Conservation (phyloP, 2,888 invertebrate species). For the Hedya salicella region DNA sequence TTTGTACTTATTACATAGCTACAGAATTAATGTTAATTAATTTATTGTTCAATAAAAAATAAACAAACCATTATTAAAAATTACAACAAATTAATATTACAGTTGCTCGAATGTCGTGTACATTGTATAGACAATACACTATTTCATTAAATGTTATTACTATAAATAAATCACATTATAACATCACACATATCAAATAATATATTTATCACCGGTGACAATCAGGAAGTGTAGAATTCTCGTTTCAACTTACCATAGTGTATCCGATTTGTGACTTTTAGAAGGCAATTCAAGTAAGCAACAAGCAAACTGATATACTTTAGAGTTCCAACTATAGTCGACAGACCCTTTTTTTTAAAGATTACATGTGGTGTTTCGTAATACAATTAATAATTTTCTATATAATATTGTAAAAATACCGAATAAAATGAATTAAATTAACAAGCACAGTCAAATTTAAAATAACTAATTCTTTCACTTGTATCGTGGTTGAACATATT, state of each 20-base stretch:
- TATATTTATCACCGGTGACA: neutral
- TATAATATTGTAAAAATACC: no score
- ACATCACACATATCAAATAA: constrained; percentile 15
- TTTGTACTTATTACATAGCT: no score
- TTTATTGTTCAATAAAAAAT: neutral
- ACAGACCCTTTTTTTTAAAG: no score
- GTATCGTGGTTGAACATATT: no score
- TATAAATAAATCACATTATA: constrained; percentile 31
- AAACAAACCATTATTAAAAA: neutral
- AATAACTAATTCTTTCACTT: no score
- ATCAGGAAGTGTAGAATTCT: neutral
- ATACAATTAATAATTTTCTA: no score
- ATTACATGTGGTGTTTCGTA: neutral
- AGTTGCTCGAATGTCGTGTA: neutral
- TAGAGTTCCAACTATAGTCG: no score
- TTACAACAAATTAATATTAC: neutral
- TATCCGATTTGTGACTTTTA: constrained; percentile 1
- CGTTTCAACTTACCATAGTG: neutral
- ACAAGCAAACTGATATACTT: neutral
- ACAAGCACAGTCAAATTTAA: no score
- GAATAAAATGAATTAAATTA: no score
- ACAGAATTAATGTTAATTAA: no score
- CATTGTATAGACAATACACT: neutral
- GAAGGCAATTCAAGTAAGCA: neutral
- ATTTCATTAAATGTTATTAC: neutral